These are phyloP conservation scores for Chamaea fasciata DNA, from an alignment of 2,113 vertebrate genomes.

Conservation along the genomic window DNA sequence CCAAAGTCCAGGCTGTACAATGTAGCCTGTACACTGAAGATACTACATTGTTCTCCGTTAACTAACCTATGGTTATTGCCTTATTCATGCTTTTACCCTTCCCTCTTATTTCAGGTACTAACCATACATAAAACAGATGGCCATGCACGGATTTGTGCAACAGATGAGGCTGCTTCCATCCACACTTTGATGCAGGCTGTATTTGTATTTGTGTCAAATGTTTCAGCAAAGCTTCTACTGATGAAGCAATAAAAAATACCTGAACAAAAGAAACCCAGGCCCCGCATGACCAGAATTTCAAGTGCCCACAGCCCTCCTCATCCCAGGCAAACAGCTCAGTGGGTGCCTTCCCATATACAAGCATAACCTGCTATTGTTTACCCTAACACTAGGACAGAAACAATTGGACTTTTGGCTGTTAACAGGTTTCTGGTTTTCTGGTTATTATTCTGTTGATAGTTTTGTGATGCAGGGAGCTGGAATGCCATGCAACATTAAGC, in stretches of 20 bases:
- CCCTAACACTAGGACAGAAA: not conserved
- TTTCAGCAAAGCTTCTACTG: not conserved
- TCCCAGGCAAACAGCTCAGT: not conserved
- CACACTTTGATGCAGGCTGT: not conserved
- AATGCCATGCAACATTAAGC: not conserved
- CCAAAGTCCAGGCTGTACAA: not conserved
- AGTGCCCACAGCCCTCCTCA: not conserved
- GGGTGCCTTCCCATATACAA: not conserved
- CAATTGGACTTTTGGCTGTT: not conserved
- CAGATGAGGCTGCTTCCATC: not conserved
- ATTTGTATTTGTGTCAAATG: not conserved
- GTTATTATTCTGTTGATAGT: conserved; percentile 1
- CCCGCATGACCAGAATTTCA: not conserved
- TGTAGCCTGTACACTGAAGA: not conserved
- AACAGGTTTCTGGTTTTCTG: not conserved
- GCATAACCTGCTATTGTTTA: not conserved
- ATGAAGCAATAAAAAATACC: not conserved
- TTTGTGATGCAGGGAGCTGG: not conserved
- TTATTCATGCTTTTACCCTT: not conserved
- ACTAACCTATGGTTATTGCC: not conserved
- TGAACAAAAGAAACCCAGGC: not conserved
- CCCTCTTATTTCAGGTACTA: not conserved
- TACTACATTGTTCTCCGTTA: not conserved
- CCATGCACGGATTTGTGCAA: not conserved
- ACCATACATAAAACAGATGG: not conserved